Conservation (phyloP, 92 coral and sea anemone genomes). For the Heliopora coerulea region DNA sequence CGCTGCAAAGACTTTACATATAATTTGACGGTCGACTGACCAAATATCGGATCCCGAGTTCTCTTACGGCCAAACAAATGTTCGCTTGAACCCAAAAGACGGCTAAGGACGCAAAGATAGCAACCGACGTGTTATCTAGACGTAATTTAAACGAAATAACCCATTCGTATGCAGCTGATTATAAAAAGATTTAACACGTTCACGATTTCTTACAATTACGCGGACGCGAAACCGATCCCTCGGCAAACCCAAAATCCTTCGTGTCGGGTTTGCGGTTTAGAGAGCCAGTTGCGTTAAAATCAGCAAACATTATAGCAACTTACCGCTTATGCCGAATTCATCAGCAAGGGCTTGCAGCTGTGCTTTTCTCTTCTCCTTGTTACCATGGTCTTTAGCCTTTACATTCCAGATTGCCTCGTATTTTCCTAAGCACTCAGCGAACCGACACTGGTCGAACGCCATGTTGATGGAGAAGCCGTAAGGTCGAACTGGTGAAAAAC, state of each 20-base stretch:
- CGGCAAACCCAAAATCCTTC: background rate
- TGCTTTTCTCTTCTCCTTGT: conserved; percentile 22
- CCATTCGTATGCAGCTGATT: too few relatives aligned
- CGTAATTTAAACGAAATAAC: too few relatives aligned
- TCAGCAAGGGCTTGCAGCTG: conserved; percentile 34
- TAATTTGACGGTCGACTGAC: too few relatives aligned
- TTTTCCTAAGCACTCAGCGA: conserved; percentile 19
- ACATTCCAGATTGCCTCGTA: conserved; percentile 43
- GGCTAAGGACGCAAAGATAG: too few relatives aligned
- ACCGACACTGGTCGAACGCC: conserved; percentile 44
- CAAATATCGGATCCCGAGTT: too few relatives aligned
- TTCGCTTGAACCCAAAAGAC: too few relatives aligned
- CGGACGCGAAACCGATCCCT: background rate
- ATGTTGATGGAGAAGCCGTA: conserved; percentile 4
- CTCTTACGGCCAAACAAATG: too few relatives aligned
- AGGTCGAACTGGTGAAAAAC: background rate
- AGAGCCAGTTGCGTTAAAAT: background rate
- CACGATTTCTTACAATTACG: background rate
- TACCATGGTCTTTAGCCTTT: conserved; percentile 11
- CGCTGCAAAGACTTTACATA: too few relatives aligned
- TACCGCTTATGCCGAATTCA: conserved; percentile 31
- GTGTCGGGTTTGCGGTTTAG: background rate
- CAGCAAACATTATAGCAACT: background rate
- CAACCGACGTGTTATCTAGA: too few relatives aligned
- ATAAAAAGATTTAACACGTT: too few relatives aligned